Evolutionary conservation across 2,888 invertebrate species (phyloP).

Genomic region (Nemoura dubitans): DNA sequence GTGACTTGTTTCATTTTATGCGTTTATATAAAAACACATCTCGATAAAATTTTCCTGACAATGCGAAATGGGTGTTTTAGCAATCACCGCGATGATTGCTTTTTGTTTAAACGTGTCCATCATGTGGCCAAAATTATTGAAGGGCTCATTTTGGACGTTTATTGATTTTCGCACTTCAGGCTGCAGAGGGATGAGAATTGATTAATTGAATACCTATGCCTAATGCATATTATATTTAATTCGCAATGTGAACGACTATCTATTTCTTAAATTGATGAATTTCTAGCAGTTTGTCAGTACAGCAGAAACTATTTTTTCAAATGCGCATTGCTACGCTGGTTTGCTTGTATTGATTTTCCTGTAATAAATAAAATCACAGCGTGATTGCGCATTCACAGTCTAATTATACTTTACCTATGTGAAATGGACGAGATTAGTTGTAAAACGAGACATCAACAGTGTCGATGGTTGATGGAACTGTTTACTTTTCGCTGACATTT

Average conservation of each 20-base stretch:
- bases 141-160: background rate
- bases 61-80: background rate
- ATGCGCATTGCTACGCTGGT: background rate
- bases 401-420: background rate
- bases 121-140: background rate
- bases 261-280: background rate
- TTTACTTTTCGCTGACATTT: background rate
- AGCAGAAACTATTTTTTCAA: background rate
- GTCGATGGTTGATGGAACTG: background rate
- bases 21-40: background rate
- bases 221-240: background rate
- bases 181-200: constrained; percentile 20
- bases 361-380: background rate
- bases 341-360: background rate
- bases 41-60: background rate
- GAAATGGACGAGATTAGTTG: background rate
- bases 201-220: constrained; percentile 8
- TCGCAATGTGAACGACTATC: background rate
- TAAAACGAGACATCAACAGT: background rate
- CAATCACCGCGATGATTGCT: background rate
- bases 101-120: background rate
- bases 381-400: background rate
- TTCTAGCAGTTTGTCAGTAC: background rate
- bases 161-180: constrained; percentile 21
- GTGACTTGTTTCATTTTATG: constrained; percentile 13